Percentiles rank a stretch among this genome's conserved stretches.
Evolutionary conservation across 1,140 invertebrate species (phyloP).

Genomic region (Pachyrhynchus sulphureomaculatus): DNA sequence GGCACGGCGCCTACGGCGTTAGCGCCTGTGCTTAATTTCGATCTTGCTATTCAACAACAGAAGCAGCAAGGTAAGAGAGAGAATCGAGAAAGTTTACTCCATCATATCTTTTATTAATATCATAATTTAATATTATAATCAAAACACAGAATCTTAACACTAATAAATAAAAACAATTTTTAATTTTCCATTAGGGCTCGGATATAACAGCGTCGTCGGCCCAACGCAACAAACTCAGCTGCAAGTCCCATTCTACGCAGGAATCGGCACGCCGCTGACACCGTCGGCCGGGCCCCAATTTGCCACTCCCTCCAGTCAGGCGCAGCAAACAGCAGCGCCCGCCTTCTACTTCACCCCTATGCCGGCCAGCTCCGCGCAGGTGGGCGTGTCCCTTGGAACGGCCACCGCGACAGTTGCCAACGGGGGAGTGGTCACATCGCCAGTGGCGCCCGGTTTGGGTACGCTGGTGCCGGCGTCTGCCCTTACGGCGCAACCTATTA

Average conservation of each 20-base stretch:
- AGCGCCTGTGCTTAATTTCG: slow-evolving; percentile 47
- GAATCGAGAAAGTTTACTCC: too few species aligned
- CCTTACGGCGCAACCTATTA: slow-evolving; percentile 36
- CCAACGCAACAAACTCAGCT: slow-evolving; percentile 25
- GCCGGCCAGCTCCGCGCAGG: slow-evolving; percentile 25
- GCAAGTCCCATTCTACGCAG: slow-evolving; percentile 46
- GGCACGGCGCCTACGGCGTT: slow-evolving; percentile 35
- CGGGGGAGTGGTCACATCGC: neutral
- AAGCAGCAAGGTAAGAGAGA: slow-evolving; percentile 46
- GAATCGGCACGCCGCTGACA: slow-evolving; percentile 17
- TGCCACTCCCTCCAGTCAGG: slow-evolving; percentile 13
- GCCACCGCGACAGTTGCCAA: slow-evolving; percentile 9
- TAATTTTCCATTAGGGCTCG: slow-evolving; percentile 4
- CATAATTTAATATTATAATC: neutral
- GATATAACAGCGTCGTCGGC: slow-evolving; percentile 14
- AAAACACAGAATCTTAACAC: neutral
- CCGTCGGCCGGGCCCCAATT: slow-evolving; percentile 30
- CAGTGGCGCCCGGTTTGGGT: slow-evolving; percentile 7
- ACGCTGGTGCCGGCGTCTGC: slow-evolving; percentile 28
- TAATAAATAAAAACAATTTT: neutral
- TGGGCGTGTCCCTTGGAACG: slow-evolving; percentile 12
- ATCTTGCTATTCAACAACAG: slow-evolving; percentile 45
- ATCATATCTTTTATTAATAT: neutral
- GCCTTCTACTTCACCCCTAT: slow-evolving; percentile 46
- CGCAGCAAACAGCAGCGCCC: slow-evolving; percentile 35